Percentiles rank a stretch among this genome's conserved stretches.
Evolutionary conservation across 2,797 vertebrate species (phyloP).

Genomic region (Liparis tanakae): DNA sequence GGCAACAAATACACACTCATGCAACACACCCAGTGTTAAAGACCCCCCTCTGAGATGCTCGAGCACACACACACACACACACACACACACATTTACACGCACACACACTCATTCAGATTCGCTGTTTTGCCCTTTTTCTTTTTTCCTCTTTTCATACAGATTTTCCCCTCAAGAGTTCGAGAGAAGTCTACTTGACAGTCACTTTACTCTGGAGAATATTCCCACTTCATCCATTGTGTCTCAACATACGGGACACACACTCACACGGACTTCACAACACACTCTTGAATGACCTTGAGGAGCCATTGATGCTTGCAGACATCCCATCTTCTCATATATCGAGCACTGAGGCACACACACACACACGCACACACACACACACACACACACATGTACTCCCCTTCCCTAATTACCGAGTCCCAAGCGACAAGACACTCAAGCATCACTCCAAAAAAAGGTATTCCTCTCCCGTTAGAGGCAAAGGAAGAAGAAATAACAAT

Average conservation of each 20-base stretch:
- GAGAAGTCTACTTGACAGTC: slow-evolving; percentile 13
- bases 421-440: slow-evolving; percentile 53
- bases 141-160: not conserved
- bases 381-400: slow-evolving; percentile 34
- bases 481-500: no score
- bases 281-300: slow-evolving; percentile 51
- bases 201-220: not conserved
- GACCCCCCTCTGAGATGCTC: slow-evolving; percentile 7
- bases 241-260: slow-evolving; percentile 12
- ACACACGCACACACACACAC: slow-evolving; percentile 16
- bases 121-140: not conserved
- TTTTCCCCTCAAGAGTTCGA: not conserved
- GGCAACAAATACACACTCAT: slow-evolving; percentile 42
- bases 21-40: slow-evolving; percentile 27
- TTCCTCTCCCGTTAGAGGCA: slow-evolving; percentile 40
- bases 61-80: slow-evolving; percentile 7
- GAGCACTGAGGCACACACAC: slow-evolving; percentile 25
- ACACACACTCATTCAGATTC: slow-evolving; percentile 18
- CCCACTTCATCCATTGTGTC: slow-evolving; percentile 9
- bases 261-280: slow-evolving; percentile 31
- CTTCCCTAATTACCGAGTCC: slow-evolving; percentile 55
- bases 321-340: slow-evolving; percentile 63
- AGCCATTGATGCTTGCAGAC: slow-evolving; percentile 55
- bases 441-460: slow-evolving; percentile 52
- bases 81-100: slow-evolving; percentile 8